phyloP scores from a whole-genome alignment of 2,797 vertebrate genomes.

The Amazonetta brasiliensis region DNA sequence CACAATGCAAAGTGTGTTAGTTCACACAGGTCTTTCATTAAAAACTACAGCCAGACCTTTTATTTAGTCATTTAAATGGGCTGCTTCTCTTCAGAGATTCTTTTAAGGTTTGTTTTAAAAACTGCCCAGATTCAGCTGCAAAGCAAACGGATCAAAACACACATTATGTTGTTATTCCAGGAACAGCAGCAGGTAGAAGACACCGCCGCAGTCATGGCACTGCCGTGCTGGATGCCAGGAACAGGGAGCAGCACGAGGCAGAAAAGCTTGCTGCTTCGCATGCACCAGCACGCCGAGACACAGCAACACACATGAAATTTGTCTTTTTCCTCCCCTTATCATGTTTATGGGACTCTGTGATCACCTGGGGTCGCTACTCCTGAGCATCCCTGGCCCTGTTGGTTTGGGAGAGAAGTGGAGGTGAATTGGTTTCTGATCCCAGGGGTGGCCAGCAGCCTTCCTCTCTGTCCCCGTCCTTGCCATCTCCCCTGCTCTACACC shows the following conservation, averaged over 20 bases:
- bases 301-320: rapidly evolving
- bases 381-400: background rate
- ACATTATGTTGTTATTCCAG: background rate
- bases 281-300: rapidly evolving
- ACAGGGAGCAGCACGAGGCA: background rate
- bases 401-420: background rate
- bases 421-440: background rate
- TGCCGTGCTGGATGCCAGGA: background rate
- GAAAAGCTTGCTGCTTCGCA: rapidly evolving
- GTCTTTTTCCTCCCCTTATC: background rate
- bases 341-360: background rate
- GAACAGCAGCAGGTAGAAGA: background rate
- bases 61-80: background rate
- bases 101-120: background rate
- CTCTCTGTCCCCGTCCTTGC: background rate
- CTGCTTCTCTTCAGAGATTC: background rate
- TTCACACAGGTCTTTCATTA: background rate
- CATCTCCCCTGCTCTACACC: background rate
- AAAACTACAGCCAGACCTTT: background rate
- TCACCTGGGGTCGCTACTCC: rapidly evolving
- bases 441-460: background rate
- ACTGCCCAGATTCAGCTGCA: background rate
- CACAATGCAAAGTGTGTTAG: background rate
- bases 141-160: background rate
- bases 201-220: rapidly evolving